Percentiles rank a stretch among this genome's conserved stretches.
phyloP scores from a whole-genome alignment of 2,888 invertebrate species.

The Nemurella pictetii region DNA sequence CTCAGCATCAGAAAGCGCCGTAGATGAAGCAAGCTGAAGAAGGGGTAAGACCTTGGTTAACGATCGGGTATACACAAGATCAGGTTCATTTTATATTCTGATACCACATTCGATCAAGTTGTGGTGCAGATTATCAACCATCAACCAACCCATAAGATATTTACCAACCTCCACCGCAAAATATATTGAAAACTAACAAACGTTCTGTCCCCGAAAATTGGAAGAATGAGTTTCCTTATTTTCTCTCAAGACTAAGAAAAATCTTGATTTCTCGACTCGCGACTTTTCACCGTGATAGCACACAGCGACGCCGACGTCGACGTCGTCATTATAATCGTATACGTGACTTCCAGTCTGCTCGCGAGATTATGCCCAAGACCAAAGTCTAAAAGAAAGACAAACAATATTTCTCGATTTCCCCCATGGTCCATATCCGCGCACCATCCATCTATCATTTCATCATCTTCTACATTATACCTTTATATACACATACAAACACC shows the following conservation, averaged over 20 bases:
- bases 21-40: no score
- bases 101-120: no score
- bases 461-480: slow-evolving; percentile 15
- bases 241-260: not conserved
- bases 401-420: slow-evolving; percentile 17
- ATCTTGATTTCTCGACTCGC: not conserved
- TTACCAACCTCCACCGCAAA: no score
- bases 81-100: no score
- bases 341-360: slow-evolving; percentile 17
- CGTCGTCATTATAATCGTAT: slow-evolving; percentile 23
- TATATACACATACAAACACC: not conserved
- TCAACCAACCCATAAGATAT: no score
- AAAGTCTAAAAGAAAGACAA: not conserved
- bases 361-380: slow-evolving; percentile 1
- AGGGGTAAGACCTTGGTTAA: no score
- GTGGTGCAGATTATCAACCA: no score
- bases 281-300: not conserved
- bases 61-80: no score
- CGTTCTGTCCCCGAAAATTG: not conserved
- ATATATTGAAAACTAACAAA: not conserved
- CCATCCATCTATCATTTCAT: slow-evolving; percentile 23
- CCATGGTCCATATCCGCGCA: slow-evolving; percentile 10
- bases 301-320: not conserved
- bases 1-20: no score
- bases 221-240: not conserved